A percentile compares a stretch with the other conserved stretches of the same genome.
These are phyloP conservation scores for Carcina quercana DNA, from an alignment of 2,888 invertebrate species.

Conservation along the genomic window DNA sequence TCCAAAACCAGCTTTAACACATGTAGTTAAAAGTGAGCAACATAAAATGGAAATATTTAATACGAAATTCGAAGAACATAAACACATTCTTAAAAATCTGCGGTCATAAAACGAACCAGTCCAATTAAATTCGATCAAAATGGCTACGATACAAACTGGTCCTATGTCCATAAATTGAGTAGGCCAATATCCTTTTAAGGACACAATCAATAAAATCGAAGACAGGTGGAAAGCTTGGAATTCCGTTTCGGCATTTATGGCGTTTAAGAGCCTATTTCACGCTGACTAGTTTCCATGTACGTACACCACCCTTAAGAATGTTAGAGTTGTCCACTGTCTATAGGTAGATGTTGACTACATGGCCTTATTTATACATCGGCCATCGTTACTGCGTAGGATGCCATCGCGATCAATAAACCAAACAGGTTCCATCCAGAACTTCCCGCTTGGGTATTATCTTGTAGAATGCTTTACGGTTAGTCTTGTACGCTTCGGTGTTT, in stretches of 20 bases:
- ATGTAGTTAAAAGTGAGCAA: too few species aligned
- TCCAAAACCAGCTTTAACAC: too few species aligned
- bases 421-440: conserved; percentile 56
- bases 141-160: conserved; percentile 31
- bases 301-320: too few species aligned
- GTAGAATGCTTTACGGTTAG: conserved; percentile 64
- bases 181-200: conserved; percentile 25
- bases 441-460: conserved; percentile 57
- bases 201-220: conserved; percentile 40
- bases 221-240: conserved; percentile 48
- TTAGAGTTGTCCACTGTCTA: background rate
- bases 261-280: conserved; percentile 24
- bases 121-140: conserved; percentile 33
- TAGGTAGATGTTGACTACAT: conserved; percentile 24
- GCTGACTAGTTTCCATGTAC: conserved; percentile 39
- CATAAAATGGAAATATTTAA: too few species aligned
- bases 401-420: conserved; percentile 56
- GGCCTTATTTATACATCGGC: conserved; percentile 58
- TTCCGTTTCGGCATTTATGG: conserved; percentile 33
- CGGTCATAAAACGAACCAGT: too few species aligned
- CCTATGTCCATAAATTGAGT: conserved; percentile 30
- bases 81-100: too few species aligned
- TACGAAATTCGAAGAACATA: too few species aligned
- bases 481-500: conserved; percentile 21
- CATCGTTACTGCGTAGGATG: conserved; percentile 44